Conservation (phyloP, 2,113 vertebrate genomes). For the Sorex araneus region DNA sequence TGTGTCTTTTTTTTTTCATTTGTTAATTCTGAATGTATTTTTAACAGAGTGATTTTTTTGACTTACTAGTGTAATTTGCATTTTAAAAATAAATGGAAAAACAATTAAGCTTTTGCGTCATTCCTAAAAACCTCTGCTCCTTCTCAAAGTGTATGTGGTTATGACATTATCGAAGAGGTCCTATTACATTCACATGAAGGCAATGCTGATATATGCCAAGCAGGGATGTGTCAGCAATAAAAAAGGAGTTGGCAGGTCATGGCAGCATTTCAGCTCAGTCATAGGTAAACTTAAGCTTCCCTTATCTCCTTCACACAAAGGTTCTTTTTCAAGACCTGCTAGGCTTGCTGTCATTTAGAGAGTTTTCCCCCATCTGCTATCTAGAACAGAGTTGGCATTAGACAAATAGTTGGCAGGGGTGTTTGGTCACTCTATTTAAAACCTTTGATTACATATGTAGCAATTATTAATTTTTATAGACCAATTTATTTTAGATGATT, state of each 20-base stretch:
- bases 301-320: constrained; percentile 81
- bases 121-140: constrained; percentile 80
- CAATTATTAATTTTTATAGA: constrained; percentile 52
- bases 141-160: constrained; percentile 72
- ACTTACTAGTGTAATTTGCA: constrained; percentile 94
- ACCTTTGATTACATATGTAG: constrained; percentile 65
- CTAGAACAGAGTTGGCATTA: constrained; percentile 77
- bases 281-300: constrained; percentile 79
- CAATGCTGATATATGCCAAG: constrained; percentile 9
- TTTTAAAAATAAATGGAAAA: constrained; percentile 91
- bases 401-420: constrained; percentile 71
- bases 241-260: constrained; percentile 84
- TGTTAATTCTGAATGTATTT: constrained; percentile 94
- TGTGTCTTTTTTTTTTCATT: constrained; percentile 88
- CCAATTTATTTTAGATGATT: constrained; percentile 52
- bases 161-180: constrained; percentile 73
- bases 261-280: constrained; percentile 85
- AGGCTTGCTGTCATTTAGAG: constrained; percentile 74
- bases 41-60: constrained; percentile 93
- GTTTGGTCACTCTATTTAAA: constrained; percentile 68
- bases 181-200: constrained; percentile 81
- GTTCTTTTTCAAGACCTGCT: constrained; percentile 78
- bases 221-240: constrained; percentile 74
- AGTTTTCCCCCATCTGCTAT: constrained; percentile 65
- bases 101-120: constrained; percentile 87